Percentiles rank a stretch among this genome's conserved stretches.
These are phyloP conservation scores for Dipodomys spectabilis DNA, from an alignment of 2,113 vertebrate species.

Conservation along the genomic window DNA sequence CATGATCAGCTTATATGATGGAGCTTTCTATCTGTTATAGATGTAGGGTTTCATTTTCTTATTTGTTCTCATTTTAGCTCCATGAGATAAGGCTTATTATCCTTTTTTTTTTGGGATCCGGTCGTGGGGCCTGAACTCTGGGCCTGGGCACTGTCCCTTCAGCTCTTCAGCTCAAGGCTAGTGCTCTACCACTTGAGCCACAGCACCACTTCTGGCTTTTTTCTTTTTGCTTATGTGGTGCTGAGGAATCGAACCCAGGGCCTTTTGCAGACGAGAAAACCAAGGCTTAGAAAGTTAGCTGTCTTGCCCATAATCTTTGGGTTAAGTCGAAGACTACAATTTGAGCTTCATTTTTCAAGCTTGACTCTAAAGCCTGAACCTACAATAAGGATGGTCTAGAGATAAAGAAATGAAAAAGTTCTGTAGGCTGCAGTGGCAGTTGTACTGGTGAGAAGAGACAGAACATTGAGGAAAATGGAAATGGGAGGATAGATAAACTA, in stretches of 20 bases:
- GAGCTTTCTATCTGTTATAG: background rate
- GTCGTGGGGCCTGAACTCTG: too few relatives aligned
- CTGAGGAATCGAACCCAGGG: too few relatives aligned
- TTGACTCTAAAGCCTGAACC: background rate
- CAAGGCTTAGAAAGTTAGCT: background rate
- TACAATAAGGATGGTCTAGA: background rate
- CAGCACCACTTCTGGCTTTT: too few relatives aligned
- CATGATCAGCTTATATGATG: background rate
- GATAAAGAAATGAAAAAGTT: background rate
- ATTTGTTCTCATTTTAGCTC: background rate
- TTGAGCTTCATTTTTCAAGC: background rate
- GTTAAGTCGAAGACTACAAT: background rate
- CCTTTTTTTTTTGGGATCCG: too few relatives aligned
- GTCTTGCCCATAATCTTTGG: background rate
- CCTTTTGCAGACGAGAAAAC: conserved; percentile 31
- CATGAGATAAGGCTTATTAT: background rate
- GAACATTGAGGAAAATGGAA: background rate
- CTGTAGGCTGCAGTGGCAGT: background rate
- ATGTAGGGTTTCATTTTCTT: background rate
- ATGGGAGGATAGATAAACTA: background rate
- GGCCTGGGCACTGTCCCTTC: too few relatives aligned
- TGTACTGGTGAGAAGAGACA: background rate
- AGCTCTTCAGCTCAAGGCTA: too few relatives aligned
- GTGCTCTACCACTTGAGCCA: too few relatives aligned
- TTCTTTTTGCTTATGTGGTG: too few relatives aligned